A percentile compares a stretch with the other conserved stretches of the same genome.
Evolutionary conservation across 2,113 vertebrate species (phyloP).

Genomic region (Regulus satrapa): DNA sequence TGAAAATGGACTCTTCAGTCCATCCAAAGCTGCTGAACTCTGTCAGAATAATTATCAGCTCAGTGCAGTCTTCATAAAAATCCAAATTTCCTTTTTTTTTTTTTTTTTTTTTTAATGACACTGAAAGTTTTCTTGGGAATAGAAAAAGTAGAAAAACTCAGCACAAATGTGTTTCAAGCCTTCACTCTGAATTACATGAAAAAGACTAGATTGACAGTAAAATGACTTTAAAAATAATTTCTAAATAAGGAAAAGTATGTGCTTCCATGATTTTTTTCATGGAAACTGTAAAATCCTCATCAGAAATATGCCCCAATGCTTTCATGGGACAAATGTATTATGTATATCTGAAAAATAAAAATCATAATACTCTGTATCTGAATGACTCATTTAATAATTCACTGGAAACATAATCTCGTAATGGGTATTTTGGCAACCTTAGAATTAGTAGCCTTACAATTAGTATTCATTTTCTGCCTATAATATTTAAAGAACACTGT

Average conservation of each 20-base stretch:
- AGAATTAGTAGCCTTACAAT: too few species aligned
- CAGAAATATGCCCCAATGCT: neutral
- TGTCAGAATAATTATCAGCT: neutral
- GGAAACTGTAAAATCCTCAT: neutral
- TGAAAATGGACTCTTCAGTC: neutral
- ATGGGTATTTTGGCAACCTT: neutral
- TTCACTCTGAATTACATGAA: neutral
- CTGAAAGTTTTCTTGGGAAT: neutral
- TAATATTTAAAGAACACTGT: neutral
- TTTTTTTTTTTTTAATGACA: too few species aligned
- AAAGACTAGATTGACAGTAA: neutral
- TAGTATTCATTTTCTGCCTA: neutral
- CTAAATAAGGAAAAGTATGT: neutral
- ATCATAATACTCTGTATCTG: neutral
- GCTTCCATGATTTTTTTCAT: neutral
- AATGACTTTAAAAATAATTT: conserved; percentile 14
- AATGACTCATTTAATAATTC: neutral
- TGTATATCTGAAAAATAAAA: neutral
- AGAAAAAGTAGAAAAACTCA: neutral
- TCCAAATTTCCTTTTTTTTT: neutral
- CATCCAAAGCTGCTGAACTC: neutral
- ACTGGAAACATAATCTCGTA: neutral
- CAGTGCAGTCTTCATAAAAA: neutral
- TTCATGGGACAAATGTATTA: neutral
- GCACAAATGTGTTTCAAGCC: neutral